phyloP scores from a whole-genome alignment of 2,888 invertebrate species.

The Exephanes ischioxanthus region DNA sequence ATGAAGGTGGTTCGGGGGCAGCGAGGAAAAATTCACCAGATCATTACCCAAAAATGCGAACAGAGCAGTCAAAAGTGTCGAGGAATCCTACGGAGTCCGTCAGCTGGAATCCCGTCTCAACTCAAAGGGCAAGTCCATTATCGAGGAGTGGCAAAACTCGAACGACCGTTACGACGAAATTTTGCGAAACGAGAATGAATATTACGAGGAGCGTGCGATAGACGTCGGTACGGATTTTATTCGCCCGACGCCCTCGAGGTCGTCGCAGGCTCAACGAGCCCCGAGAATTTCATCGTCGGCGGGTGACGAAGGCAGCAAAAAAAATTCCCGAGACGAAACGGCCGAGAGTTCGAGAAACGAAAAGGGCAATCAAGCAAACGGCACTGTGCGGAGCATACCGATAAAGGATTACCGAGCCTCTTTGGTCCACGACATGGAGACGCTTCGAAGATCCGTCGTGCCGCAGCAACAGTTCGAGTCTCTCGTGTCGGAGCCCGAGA shows the following conservation, averaged over 20 bases:
- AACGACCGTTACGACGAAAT: constrained; percentile 64
- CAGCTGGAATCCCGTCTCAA: constrained; percentile 54
- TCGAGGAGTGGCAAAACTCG: constrained; percentile 79
- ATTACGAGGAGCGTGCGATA: constrained; percentile 80
- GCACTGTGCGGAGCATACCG: constrained; percentile 77
- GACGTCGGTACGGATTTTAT: constrained; percentile 73
- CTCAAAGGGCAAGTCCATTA: constrained; percentile 73
- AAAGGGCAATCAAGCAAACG: constrained; percentile 49
- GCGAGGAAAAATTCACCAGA: constrained; percentile 71
- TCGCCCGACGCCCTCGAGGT: not conserved
- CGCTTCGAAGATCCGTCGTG: constrained; percentile 70
- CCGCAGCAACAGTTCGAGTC: constrained; percentile 75
- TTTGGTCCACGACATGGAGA: constrained; percentile 77
- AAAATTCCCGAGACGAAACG: not conserved
- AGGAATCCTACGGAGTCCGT: constrained; percentile 50
- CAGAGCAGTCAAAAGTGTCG: constrained; percentile 33
- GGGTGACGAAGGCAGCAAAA: constrained; percentile 39
- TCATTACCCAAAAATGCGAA: constrained; percentile 14
- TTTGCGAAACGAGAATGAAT: constrained; percentile 71
- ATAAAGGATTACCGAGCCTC: constrained; percentile 79
- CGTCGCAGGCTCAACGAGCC: not conserved
- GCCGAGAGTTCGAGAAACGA: not conserved
- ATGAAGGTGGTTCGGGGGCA: constrained; percentile 84
- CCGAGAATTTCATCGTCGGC: constrained; percentile 5
- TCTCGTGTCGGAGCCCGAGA: constrained; percentile 71